Evolutionary conservation across 2,113 vertebrate species (phyloP).

Genomic region (Cathartes aura): DNA sequence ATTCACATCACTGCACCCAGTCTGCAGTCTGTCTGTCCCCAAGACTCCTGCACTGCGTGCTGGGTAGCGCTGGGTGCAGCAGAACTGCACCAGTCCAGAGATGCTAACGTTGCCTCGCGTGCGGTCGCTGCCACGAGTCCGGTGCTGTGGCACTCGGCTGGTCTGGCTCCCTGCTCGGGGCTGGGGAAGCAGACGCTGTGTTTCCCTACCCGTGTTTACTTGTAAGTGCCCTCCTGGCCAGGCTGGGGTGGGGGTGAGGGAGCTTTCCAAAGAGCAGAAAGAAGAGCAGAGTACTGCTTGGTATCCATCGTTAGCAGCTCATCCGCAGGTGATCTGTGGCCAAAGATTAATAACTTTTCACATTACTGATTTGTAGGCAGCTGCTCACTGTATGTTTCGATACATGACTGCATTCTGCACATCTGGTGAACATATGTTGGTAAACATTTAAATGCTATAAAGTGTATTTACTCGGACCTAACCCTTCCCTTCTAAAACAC

Average conservation of each 20-base stretch:
- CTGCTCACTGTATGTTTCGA: fast-evolving
- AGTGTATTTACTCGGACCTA: fast-evolving
- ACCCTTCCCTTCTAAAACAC: not conserved
- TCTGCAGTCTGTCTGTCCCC: not conserved
- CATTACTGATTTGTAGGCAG: not conserved
- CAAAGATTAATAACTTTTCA: not conserved
- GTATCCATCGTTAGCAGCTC: not conserved
- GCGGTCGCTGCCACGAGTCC: fast-evolving
- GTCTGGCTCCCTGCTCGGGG: fast-evolving
- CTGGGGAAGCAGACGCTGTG: fast-evolving
- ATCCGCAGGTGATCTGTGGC: not conserved
- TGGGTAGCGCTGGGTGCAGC: not conserved
- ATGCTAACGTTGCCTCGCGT: fast-evolving
- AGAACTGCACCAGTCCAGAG: not conserved
- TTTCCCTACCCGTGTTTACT: fast-evolving
- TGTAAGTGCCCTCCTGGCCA: fast-evolving
- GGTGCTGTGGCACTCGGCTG: not conserved
- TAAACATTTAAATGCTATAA: fast-evolving
- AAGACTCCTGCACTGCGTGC: fast-evolving
- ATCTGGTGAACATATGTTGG: fast-evolving
- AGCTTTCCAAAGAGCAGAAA: not conserved
- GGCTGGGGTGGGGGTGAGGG: fast-evolving
- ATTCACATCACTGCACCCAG: fast-evolving
- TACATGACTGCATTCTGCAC: fast-evolving
- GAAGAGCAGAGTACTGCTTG: not conserved